Base-by-base conservation (phyloP, 1,140 invertebrate genomes). In the Bradynema listronoti region DNA sequence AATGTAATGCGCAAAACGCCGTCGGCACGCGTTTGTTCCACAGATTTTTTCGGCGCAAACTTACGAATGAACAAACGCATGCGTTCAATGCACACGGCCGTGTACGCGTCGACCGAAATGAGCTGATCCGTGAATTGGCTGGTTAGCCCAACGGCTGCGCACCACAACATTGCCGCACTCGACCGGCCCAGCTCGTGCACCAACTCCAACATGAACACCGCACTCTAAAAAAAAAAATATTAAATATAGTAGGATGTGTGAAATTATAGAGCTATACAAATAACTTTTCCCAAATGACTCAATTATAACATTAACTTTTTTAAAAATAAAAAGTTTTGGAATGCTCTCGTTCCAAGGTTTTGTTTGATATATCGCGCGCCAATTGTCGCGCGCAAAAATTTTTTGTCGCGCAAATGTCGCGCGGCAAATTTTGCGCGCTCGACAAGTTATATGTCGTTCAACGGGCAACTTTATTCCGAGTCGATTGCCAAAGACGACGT, bases 151-250 rank as follows among this genome's bases (percentile, higher is more conserved):
- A 64, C 62, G 2, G 57, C 56, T 4, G 62, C 63, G 24, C 58
- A 64, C 62, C 62, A 64, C 33, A 61, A 54, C 33, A 63, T 52
- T n/a, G 54, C 58, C 1, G 62, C 62, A 55, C 41, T 64, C 14
- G 41, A 39, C 34, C 55, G 60, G 7, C 62, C 62, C 14, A 64
- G 33, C n/a, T 39, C 32, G 50, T 64, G 62, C n/a, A 46, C 58
- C 24, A 64, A 19, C 42, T 64, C 62, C 34, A 64, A 6, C 59
- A 64, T 56, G n/a, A 64, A 43, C 27, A 64, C 41, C 14, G 58
- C 46, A 16, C 36, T 52, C 61, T 64, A 29, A 51, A 49, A 33
- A 61, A 39, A 27, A 4, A 57, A 19, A 57, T n/a, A n/a, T n/a
- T n/a, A n/a, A n/a, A n/a, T n/a, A n/a, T n/a, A n/a, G n/a, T n/a